Conservation (phyloP, 2,113 vertebrate species). For the Australoheros scitulus region DNA sequence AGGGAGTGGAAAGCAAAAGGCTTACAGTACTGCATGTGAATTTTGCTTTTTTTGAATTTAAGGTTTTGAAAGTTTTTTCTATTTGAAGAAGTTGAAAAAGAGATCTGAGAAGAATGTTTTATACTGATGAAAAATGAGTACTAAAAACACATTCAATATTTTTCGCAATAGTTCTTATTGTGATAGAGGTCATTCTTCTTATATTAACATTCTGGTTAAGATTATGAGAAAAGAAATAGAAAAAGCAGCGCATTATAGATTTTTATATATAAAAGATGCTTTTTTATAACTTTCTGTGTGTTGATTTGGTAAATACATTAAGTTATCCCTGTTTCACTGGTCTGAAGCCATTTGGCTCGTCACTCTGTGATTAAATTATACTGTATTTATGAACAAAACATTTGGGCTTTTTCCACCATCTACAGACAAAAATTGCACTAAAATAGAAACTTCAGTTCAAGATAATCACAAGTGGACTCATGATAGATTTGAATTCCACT, state of each 20-base stretch:
- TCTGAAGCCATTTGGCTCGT: constrained; percentile 16
- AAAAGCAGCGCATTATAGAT: constrained; percentile 55
- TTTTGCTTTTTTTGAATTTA: constrained; percentile 29
- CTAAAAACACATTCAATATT: constrained; percentile 47
- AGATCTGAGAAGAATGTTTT: constrained; percentile 40
- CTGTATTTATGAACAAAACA: constrained; percentile 22
- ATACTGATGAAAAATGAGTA: constrained; percentile 7
- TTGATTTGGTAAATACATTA: constrained; percentile 31
- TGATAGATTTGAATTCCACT: background rate
- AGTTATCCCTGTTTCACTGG: constrained; percentile 40
- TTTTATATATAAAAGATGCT: constrained; percentile 51
- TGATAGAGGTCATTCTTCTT: constrained; percentile 56
- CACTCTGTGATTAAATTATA: constrained; percentile 33
- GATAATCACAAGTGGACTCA: background rate
- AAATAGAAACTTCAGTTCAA: constrained; percentile 11
- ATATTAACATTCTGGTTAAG: constrained; percentile 49
- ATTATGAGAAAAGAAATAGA: constrained; percentile 43
- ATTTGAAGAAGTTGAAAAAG: constrained; percentile 25
- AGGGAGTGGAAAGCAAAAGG: constrained; percentile 42
- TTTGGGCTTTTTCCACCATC: constrained; percentile 5
- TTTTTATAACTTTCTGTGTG: constrained; percentile 55
- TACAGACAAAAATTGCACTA: constrained; percentile 21
- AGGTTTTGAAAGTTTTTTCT: constrained; percentile 29
- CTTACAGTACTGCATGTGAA: constrained; percentile 37
- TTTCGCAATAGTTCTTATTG: constrained; percentile 51